Percentiles rank a stretch among this genome's conserved stretches.
Conservation (phyloP, 2,113 vertebrate species). For the Mastomys coucha region DNA sequence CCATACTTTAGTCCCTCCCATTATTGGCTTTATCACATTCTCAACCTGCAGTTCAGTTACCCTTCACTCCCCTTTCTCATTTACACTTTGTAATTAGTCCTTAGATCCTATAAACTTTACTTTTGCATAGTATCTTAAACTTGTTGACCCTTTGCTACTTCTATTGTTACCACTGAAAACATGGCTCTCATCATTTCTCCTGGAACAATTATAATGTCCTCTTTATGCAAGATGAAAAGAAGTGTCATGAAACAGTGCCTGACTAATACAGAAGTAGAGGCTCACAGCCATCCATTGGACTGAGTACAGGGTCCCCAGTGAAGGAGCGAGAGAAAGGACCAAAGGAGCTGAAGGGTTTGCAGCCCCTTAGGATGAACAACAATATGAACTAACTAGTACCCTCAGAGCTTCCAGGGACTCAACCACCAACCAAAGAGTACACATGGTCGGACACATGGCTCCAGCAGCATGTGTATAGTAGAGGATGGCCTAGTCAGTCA, state of each 20-base stretch:
- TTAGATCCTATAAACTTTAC: background rate
- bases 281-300: no score
- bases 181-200: background rate
- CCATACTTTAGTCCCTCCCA: background rate
- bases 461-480: no score
- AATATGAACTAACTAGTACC: no score
- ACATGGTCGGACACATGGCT: no score
- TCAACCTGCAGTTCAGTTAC: slow-evolving; percentile 22
- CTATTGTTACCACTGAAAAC: background rate
- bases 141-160: background rate
- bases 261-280: no score
- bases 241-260: background rate
- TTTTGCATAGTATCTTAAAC: slow-evolving; percentile 23
- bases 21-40: background rate
- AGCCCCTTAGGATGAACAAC: no score
- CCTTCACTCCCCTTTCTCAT: background rate
- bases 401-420: no score
- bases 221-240: slow-evolving; percentile 22
- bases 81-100: background rate
- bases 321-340: no score
- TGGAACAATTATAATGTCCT: slow-evolving; percentile 23
- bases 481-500: no score
- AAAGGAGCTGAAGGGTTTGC: no score
- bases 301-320: no score
- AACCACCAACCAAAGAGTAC: no score